These are phyloP conservation scores for Myotis lucifugus DNA, from an alignment of 2,113 vertebrate genomes.

Conservation along the genomic window DNA sequence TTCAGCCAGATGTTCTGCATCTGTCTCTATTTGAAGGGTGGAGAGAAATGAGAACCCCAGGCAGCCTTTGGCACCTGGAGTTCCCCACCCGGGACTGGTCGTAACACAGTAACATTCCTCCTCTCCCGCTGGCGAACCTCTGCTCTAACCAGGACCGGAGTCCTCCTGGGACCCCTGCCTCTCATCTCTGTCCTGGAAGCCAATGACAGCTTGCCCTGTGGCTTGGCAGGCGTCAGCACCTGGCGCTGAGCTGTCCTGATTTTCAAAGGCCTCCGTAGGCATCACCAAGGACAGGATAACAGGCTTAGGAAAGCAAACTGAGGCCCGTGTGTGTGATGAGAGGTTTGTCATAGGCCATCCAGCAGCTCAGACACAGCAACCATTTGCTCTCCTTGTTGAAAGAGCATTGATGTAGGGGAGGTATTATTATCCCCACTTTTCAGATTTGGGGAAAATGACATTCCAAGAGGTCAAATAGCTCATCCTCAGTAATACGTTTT, in stretches of 20 bases:
- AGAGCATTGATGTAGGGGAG: not conserved
- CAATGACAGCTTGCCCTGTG: not conserved
- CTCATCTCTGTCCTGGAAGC: not conserved
- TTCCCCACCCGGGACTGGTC: not conserved
- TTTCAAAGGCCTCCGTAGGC: not conserved
- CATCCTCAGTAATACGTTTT: not conserved
- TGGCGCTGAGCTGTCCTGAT: not conserved
- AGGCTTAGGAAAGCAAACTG: accelerated
- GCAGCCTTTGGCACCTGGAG: not conserved
- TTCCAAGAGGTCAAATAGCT: not conserved
- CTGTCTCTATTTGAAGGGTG: not conserved
- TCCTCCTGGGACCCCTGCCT: not conserved
- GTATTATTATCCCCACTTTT: not conserved
- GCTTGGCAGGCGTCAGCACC: accelerated
- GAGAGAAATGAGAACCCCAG: not conserved
- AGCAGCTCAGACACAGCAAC: not conserved
- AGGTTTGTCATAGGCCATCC: accelerated
- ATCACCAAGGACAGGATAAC: no score
- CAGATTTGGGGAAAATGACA: not conserved
- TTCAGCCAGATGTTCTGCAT: no score
- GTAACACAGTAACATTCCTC: accelerated
- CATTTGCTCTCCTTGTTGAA: not conserved
- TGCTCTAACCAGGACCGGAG: not conserved
- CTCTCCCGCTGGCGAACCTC: not conserved
- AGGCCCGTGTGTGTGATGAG: accelerated